A percentile compares a stretch with the other conserved stretches of the same genome.
phyloP scores from a whole-genome alignment of 2,888 invertebrate genomes.

The Temnothorax ravouxi region DNA sequence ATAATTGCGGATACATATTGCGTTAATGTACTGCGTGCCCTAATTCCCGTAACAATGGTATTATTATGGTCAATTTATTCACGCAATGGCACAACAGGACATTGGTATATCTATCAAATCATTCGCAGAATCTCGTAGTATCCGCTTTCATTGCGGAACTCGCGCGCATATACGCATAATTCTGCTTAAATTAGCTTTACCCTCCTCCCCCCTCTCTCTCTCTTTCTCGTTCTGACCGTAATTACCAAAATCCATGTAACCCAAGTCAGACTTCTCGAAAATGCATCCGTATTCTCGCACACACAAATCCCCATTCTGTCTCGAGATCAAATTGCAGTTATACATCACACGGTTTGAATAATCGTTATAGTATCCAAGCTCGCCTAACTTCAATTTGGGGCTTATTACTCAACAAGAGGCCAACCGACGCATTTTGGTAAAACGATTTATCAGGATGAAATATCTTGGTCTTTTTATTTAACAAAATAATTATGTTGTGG shows the following conservation, averaged over 20 bases:
- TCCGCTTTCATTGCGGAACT: not conserved
- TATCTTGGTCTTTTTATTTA: not conserved
- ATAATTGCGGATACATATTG: not conserved
- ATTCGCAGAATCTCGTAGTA: slow-evolving; percentile 11
- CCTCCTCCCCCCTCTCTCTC: too few species aligned
- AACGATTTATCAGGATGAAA: slow-evolving; percentile 2
- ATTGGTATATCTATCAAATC: slow-evolving; percentile 17
- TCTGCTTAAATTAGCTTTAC: not conserved
- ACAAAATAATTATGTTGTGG: not conserved
- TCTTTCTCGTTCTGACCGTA: not conserved
- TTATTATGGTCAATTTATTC: slow-evolving; percentile 11
- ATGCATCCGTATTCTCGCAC: not conserved
- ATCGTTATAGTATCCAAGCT: not conserved
- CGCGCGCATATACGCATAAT: not conserved
- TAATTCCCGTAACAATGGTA: slow-evolving; percentile 29
- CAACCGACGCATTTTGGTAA: not conserved
- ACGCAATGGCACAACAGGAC: not conserved
- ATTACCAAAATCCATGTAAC: slow-evolving; percentile 15
- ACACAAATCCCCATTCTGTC: not conserved
- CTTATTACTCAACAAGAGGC: not conserved
- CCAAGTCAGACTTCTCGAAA: slow-evolving; percentile 10
- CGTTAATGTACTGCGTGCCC: slow-evolving; percentile 1
- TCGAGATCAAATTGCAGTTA: slow-evolving; percentile 34
- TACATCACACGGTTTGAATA: slow-evolving; percentile 18
- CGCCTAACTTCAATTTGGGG: slow-evolving; percentile 15